These are phyloP conservation scores for Eupithecia vulgata DNA, from an alignment of 2,888 invertebrate genomes.

Conservation along the genomic window DNA sequence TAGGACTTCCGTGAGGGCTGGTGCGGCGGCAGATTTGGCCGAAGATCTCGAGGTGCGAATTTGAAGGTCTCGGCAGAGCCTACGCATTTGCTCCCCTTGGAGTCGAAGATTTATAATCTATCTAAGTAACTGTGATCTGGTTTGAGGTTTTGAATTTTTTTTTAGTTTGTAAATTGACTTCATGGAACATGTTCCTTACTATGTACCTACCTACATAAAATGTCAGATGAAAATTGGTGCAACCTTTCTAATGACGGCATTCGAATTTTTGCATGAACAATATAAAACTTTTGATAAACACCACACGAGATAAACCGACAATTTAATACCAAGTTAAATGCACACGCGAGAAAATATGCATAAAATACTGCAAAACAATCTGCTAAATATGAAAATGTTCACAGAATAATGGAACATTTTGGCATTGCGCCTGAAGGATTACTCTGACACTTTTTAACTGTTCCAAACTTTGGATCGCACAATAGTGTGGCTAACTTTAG, in stretches of 20 bases:
- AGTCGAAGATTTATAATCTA: too few species aligned
- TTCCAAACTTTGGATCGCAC: conserved; percentile 33
- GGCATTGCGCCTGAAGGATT: conserved; percentile 29
- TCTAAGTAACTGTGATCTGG: too few species aligned
- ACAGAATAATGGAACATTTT: conserved; percentile 30
- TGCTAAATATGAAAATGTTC: conserved; percentile 24
- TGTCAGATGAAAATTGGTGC: not conserved
- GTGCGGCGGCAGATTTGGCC: too few species aligned
- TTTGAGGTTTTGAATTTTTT: too few species aligned
- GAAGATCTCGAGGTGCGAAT: too few species aligned
- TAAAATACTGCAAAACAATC: conserved; percentile 9
- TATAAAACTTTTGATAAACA: not conserved
- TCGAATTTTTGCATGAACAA: not conserved
- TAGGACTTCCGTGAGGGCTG: too few species aligned
- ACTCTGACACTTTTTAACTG: conserved; percentile 27
- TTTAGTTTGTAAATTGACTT: too few species aligned
- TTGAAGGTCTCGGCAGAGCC: too few species aligned
- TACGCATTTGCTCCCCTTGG: too few species aligned
- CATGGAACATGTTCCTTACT: not conserved
- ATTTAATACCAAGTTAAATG: conserved; percentile 19
- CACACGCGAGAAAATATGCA: conserved; percentile 11
- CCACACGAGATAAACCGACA: conserved; percentile 7
- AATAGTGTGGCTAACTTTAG: conserved; percentile 26
- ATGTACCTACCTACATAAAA: not conserved
- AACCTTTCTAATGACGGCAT: not conserved